Evolutionary conservation across 2,113 vertebrate species (phyloP).

Genomic region (Hirundichthys speculiger): DNA sequence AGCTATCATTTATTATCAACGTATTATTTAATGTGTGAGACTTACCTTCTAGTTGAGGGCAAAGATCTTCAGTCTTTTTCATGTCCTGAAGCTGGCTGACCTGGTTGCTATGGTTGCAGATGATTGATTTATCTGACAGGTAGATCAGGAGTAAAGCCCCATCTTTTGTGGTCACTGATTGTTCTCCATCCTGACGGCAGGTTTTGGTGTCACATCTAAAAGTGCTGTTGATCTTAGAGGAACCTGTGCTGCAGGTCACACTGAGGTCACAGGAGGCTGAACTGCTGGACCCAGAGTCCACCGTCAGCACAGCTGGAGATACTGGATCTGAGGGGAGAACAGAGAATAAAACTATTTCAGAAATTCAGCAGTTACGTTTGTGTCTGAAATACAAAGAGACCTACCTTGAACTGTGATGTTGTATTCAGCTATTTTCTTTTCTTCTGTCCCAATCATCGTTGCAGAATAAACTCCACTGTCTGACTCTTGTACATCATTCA

Average conservation of each 20-base stretch:
- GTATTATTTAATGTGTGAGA: background rate
- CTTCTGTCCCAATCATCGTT: accelerated
- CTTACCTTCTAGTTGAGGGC: accelerated
- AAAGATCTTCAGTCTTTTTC: accelerated
- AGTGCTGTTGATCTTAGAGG: slow-evolving; percentile 20
- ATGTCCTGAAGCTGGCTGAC: background rate
- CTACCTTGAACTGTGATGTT: slow-evolving; percentile 32
- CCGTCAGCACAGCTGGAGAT: background rate
- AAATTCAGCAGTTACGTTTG: background rate
- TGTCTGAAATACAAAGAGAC: background rate
- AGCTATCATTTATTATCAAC: too few species aligned
- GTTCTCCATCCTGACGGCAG: slow-evolving; percentile 19
- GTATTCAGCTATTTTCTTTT: background rate
- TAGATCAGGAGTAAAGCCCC: background rate
- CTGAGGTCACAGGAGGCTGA: slow-evolving; percentile 30
- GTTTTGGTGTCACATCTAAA: background rate
- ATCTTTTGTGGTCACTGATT: background rate
- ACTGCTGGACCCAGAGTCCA: background rate
- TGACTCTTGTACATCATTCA: slow-evolving; percentile 9
- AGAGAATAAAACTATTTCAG: background rate
- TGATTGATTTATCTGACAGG: background rate
- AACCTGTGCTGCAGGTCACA: slow-evolving; percentile 34
- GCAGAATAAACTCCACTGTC: slow-evolving; percentile 38
- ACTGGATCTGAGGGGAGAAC: slow-evolving; percentile 32
- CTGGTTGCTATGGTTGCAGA: slow-evolving; percentile 53